These are phyloP conservation scores for Trichomalopsis sarcophagae DNA, from an alignment of 1,140 invertebrate genomes.

Conservation along the genomic window DNA sequence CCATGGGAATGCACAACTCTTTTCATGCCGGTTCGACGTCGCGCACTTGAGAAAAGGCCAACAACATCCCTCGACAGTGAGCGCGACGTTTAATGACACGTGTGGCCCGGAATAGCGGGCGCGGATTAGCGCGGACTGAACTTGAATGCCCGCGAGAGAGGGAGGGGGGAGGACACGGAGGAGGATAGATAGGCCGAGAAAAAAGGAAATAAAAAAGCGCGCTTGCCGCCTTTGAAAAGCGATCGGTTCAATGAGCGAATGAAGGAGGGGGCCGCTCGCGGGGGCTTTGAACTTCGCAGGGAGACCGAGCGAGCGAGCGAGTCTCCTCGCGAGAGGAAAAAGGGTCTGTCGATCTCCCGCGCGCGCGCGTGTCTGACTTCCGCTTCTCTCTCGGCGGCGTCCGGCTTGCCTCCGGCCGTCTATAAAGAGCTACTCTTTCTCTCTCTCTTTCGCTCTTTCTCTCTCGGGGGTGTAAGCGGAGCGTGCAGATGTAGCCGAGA, in stretches of 20 bases:
- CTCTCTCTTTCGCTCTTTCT: background rate
- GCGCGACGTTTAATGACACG: background rate
- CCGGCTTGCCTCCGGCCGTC: constrained; percentile 30
- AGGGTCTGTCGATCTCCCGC: constrained; percentile 54
- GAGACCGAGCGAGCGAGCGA: too few relatives aligned
- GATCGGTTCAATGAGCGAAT: constrained; percentile 48
- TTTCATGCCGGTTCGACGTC: background rate
- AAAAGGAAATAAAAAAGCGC: constrained; percentile 15
- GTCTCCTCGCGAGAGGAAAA: constrained; percentile 43
- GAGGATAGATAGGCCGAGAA: background rate
- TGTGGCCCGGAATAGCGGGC: constrained; percentile 13
- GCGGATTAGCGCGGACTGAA: constrained; percentile 20
- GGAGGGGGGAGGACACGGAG: background rate
- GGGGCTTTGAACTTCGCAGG: constrained; percentile 65
- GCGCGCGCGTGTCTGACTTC: constrained; percentile 61
- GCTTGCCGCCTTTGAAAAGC: constrained; percentile 58
- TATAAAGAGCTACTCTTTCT: constrained; percentile 20
- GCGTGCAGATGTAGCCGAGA: background rate
- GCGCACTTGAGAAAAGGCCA: constrained; percentile 1
- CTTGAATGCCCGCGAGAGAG: background rate
- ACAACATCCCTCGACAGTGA: too few relatives aligned
- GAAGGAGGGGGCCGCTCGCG: constrained; percentile 43
- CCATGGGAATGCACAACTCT: constrained; percentile 44
- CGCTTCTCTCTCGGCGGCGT: constrained; percentile 41
- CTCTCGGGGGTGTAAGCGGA: background rate